These are phyloP conservation scores for Cochlearius cochlearius DNA, from an alignment of 2,113 vertebrate species.

Conservation along the genomic window DNA sequence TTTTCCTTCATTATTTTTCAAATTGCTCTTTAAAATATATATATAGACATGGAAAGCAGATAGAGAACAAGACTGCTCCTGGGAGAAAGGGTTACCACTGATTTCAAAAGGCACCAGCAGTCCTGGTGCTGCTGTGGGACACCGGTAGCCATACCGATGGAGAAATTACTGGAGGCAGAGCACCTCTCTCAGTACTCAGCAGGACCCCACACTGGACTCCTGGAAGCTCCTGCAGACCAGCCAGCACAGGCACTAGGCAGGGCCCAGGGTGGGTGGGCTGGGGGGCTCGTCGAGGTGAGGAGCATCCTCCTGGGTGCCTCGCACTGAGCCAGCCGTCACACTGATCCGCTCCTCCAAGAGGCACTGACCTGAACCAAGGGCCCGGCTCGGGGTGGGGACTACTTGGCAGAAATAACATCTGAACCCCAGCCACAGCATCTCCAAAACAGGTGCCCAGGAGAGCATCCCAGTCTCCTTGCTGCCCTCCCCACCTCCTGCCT, in stretches of 20 bases:
- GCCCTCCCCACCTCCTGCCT: neutral
- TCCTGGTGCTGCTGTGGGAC: neutral
- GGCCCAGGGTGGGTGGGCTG: neutral
- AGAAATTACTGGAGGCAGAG: neutral
- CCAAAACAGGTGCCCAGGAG: neutral
- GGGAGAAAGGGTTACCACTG: neutral
- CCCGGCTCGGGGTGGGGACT: fast-evolving
- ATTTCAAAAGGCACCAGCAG: neutral
- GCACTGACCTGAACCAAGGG: neutral
- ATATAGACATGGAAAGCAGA: neutral
- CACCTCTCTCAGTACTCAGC: neutral
- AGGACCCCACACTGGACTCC: neutral
- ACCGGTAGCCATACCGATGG: fast-evolving
- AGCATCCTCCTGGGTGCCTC: neutral
- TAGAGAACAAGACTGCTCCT: neutral
- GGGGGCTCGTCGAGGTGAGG: fast-evolving
- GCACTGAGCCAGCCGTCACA: neutral
- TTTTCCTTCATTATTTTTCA: neutral
- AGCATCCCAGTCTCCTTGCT: neutral
- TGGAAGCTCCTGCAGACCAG: neutral
- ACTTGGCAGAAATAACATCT: neutral
- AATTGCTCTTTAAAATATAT: neutral
- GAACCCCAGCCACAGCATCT: neutral
- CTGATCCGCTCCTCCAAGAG: neutral
- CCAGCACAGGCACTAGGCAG: neutral